Evolutionary conservation across 2,888 invertebrate species (phyloP).

Genomic region (Watsonalla binaria): DNA sequence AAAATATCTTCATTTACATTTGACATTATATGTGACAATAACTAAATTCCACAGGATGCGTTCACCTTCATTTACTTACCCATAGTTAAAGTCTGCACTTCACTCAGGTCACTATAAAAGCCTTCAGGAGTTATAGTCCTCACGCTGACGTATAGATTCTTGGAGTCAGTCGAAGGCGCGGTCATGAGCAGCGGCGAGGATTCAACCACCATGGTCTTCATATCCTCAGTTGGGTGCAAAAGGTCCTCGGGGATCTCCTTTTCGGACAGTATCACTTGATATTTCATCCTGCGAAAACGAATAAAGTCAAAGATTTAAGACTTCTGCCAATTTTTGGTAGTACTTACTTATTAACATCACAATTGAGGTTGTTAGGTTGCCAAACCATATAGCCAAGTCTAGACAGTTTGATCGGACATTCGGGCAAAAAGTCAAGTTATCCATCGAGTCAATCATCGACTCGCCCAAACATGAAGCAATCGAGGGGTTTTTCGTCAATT

Average conservation of each 20-base stretch:
- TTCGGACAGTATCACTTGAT: slow-evolving; percentile 81
- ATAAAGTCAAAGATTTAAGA: background rate
- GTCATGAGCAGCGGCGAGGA: slow-evolving; percentile 77
- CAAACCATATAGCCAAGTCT: too few relatives aligned
- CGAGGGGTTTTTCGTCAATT: too few relatives aligned
- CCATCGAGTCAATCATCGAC: too few relatives aligned
- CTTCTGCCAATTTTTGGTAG: background rate
- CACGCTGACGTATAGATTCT: slow-evolving; percentile 82
- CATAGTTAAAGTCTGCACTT: slow-evolving; percentile 67
- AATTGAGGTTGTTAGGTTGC: too few relatives aligned
- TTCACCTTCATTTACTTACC: slow-evolving; percentile 57
- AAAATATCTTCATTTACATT: too few relatives aligned
- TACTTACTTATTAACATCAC: too few relatives aligned
- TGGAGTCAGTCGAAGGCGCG: slow-evolving; percentile 49
- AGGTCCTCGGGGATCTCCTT: slow-evolving; percentile 70
- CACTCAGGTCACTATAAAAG: slow-evolving; percentile 80
- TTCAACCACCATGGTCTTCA: slow-evolving; percentile 54
- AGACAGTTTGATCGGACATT: background rate
- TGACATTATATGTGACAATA: too few relatives aligned
- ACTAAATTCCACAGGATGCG: too few relatives aligned
- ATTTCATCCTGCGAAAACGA: slow-evolving; percentile 54
- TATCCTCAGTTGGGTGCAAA: slow-evolving; percentile 50
- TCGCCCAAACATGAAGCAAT: too few relatives aligned
- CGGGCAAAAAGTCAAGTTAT: too few relatives aligned
- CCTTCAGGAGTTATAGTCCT: slow-evolving; percentile 79